phyloP scores from a whole-genome alignment of 2,113 vertebrate species.

The Oryzias javanicus region DNA sequence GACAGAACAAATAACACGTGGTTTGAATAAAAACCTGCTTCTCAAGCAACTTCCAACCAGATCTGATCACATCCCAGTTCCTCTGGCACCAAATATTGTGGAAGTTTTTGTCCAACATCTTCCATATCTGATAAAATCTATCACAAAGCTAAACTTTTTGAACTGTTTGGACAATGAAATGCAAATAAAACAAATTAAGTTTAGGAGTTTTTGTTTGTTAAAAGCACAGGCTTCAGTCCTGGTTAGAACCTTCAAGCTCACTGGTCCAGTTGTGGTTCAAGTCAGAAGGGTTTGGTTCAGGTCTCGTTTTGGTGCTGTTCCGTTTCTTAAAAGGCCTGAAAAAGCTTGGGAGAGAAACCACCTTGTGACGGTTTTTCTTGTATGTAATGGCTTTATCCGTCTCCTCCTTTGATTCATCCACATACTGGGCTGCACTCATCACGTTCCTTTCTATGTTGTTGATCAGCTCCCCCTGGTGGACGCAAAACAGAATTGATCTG shows the following conservation, averaged over 20 bases:
- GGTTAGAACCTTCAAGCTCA: not conserved
- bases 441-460: conserved; percentile 92
- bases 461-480: conserved; percentile 86
- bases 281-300: conserved; percentile 16
- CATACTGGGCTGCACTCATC: conserved; percentile 78
- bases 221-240: not conserved
- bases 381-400: conserved; percentile 82
- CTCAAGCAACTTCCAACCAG: too few relatives aligned
- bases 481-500: conserved; percentile 17
- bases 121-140: not conserved
- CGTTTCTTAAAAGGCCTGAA: conserved; percentile 58
- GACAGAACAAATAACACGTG: not conserved
- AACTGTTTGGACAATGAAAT: too few relatives aligned
- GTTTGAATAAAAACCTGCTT: not conserved
- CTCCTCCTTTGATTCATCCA: conserved; percentile 80
- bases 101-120: not conserved
- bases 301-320: not conserved
- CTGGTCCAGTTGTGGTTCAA: conserved; percentile 12
- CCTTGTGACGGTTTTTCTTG: conserved; percentile 84
- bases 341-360: conserved; percentile 67
- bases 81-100: not conserved
- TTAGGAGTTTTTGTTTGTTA: too few relatives aligned
- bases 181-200: too few relatives aligned
- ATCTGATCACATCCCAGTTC: too few relatives aligned
- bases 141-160: too few relatives aligned